Evolutionary conservation across 1,140 invertebrate species (phyloP).

Genomic region (Lordiphosa clarofinis): DNA sequence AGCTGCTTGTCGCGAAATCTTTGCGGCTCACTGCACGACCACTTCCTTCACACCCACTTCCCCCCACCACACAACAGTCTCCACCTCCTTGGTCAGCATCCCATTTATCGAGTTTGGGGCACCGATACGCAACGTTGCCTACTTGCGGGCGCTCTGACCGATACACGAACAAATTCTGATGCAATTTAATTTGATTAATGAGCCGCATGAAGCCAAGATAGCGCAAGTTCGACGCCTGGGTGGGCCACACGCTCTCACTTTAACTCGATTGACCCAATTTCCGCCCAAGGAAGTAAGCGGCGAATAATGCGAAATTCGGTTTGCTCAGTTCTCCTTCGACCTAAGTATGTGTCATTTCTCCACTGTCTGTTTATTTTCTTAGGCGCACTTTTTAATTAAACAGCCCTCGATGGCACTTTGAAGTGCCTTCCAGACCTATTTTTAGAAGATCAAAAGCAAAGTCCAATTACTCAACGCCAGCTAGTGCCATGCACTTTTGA

Average conservation of each 20-base stretch:
- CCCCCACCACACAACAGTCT: background rate
- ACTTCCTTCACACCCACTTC: background rate
- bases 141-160: constrained; percentile 27
- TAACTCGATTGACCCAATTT: constrained; percentile 39
- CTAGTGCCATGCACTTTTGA: constrained; percentile 53
- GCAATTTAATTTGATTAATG: constrained; percentile 72
- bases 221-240: constrained; percentile 17
- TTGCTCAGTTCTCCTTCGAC: too few species aligned
- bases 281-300: background rate
- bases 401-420: constrained; percentile 41
- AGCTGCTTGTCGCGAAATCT: constrained; percentile 20
- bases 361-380: constrained; percentile 38
- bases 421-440: constrained; percentile 50
- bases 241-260: constrained; percentile 6
- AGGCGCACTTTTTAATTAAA: constrained; percentile 44
- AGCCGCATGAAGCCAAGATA: constrained; percentile 57
- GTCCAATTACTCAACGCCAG: constrained; percentile 69
- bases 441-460: constrained; percentile 68
- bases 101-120: constrained; percentile 11
- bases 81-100: constrained; percentile 3
- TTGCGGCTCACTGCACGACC: constrained; percentile 28
- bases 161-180: constrained; percentile 21
- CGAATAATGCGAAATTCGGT: background rate
- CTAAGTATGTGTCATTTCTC: constrained; percentile 8
- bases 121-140: constrained; percentile 19